Base-by-base conservation (phyloP, 1,140 invertebrate species). In the Drosophila albomicans region DNA sequence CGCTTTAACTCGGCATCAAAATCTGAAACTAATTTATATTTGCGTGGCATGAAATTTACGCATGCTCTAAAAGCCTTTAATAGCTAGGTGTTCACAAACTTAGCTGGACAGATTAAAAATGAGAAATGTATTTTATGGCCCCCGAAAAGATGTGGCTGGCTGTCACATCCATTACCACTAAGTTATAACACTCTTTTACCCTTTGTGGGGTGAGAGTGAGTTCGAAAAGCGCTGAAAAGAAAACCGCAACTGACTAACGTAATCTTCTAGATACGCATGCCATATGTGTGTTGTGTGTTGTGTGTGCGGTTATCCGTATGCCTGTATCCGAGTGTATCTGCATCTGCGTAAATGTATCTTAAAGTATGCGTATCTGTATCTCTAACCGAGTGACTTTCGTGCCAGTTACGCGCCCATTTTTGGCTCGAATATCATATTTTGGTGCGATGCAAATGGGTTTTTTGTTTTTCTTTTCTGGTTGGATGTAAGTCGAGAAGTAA, bases 221-320 rank as follows among this genome's bases (percentile, higher is more conserved):
- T 38, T 8, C 8, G 35, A 38, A 43, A 25, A 43, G n/a, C 4
- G 41, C 41, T 38, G 20, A 35, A 54, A 49, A 38, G 15, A 74
- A 59, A 86, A 82, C 79, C 80, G 79, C 84, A 88, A 81, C 75
- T 48, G 68, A 79, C 78, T 85, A 89, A 77, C 81, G 86, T 89
- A 81, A 89, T 89, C 85, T 89, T 74, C 75, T 69, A 89, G 85
- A 89, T 89, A 89, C 63, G 76, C 68, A 72, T 51, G 54, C 73
- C 73, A 76, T 76, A 72, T 74, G 74, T 54, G 68, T 38, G 13
- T 38, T 57, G 49, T 13, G 30, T 32, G 35, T 38, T 57, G 49
- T 13, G 30, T 32, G 35, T 38, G 35, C 35, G 35, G 35, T 46
- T 57, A 51, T 46, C 51, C 64, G 43, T 25, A 25, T 10, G 59